Evolutionary conservation across 2,888 invertebrate species (phyloP), one percentile per base, ranked within the genome.

Genomic region (Leucoptera coffeella): DNA sequence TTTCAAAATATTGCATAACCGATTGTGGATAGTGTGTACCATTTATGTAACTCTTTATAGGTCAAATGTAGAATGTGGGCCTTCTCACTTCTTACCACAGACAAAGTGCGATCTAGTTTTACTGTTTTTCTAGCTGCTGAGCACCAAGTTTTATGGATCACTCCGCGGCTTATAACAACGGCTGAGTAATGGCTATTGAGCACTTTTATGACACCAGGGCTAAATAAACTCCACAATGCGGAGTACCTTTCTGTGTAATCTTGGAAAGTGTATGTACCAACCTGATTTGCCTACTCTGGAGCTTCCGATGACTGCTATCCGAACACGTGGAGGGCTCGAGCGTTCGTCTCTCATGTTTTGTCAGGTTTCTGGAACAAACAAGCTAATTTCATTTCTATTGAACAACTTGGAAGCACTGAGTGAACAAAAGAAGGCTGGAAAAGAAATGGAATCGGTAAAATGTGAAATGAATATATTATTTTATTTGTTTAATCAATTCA

Each of bases 201-300:
- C n/a, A n/a, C n/a, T n/a, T n/a, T n/a, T n/a, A n/a, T n/a, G n/a
- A n/a, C n/a, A n/a, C n/a, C n/a, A n/a, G n/a, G n/a, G n/a, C n/a
- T n/a, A n/a, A n/a, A n/a, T n/a, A n/a, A n/a, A n/a, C n/a, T n/a
- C n/a, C n/a, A n/a, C n/a, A n/a, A n/a, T n/a, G n/a, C n/a, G n/a
- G n/a, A n/a, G n/a, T n/a, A n/a, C n/a, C n/a, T n/a, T n/a, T n/a
- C n/a, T n/a, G n/a, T n/a, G n/a, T n/a, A n/a, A n/a, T n/a, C n/a
- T n/a, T n/a, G n/a, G n/a, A n/a, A n/a, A n/a, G n/a, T n/a, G n/a
- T n/a, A n/a, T n/a, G n/a, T n/a, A n/a, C n/a, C n/a, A n/a, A n/a
- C 84, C 85, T 55, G 85, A 84, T 75, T 85, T 85, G 46, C 85
- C 85, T 40, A 85, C 85, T 60, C 83, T 77, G 31, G 80, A 77